These are phyloP conservation scores for Drosophila borealis DNA, from an alignment of 2,888 invertebrate genomes.

Conservation along the genomic window DNA sequence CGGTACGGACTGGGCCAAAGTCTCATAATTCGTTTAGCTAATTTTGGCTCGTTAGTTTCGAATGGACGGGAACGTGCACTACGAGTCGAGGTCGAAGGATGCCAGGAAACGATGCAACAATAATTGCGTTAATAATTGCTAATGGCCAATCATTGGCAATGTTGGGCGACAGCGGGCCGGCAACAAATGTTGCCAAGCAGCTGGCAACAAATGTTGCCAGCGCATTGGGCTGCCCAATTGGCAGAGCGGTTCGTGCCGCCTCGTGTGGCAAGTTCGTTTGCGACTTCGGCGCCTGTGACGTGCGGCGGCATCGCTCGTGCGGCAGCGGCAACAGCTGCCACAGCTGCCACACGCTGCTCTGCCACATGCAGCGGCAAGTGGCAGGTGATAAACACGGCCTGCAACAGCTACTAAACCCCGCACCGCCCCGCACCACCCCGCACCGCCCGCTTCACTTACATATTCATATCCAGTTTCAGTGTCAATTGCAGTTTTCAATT, in stretches of 20 bases:
- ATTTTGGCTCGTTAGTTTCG: conserved; percentile 66
- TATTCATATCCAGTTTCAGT: conserved; percentile 46
- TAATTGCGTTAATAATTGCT: conserved; percentile 68
- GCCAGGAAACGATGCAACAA: conserved; percentile 34
- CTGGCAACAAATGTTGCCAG: conserved; percentile 47
- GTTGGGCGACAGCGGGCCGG: conserved; percentile 14
- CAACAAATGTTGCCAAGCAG: conserved; percentile 30
- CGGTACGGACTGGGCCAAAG: conserved; percentile 27
- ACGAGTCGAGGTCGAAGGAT: conserved; percentile 13
- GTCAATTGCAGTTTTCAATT: conserved; percentile 50
- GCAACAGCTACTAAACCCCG: not conserved
- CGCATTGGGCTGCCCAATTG: conserved; percentile 58
- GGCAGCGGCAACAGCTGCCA: conserved; percentile 17
- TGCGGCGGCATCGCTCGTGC: conserved; percentile 6
- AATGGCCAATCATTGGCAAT: conserved; percentile 55
- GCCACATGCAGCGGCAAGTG: not conserved
- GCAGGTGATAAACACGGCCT: not conserved
- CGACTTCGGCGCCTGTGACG: conserved; percentile 3
- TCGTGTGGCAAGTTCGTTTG: conserved; percentile 14
- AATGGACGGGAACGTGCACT: conserved; percentile 31
- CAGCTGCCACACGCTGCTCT: conserved; percentile 31
- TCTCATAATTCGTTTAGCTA: conserved; percentile 66
- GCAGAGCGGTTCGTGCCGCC: conserved; percentile 38
- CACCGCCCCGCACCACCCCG: not conserved
- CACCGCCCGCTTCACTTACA: conserved; percentile 3